phyloP scores from a whole-genome alignment of 2,113 vertebrate species.

The Bagarius yarrelli region DNA sequence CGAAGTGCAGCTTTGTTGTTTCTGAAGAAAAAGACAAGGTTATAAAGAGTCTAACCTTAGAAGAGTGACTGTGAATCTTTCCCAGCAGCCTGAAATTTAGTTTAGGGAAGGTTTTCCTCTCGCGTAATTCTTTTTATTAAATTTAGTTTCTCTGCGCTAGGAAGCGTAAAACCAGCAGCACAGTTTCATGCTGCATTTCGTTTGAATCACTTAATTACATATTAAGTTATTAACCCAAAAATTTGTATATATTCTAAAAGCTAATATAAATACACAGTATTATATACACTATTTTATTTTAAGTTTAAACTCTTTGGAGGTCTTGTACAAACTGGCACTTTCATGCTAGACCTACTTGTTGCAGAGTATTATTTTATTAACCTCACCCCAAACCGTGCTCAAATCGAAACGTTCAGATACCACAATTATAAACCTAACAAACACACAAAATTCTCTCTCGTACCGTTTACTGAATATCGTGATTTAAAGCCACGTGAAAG shows the following conservation, averaged over 20 bases:
- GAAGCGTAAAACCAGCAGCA: slow-evolving; percentile 13
- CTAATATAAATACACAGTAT: not conserved
- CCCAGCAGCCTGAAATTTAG: slow-evolving; percentile 21
- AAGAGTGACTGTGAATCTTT: slow-evolving; percentile 6
- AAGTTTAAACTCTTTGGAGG: not conserved
- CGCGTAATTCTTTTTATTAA: slow-evolving; percentile 31
- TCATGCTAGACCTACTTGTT: not conserved
- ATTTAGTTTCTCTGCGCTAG: slow-evolving; percentile 30
- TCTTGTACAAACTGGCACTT: not conserved
- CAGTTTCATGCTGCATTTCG: not conserved
- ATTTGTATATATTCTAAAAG: not conserved
- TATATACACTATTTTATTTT: not conserved
- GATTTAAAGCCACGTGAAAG: not conserved
- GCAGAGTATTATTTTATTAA: not conserved
- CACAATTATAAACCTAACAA: not conserved
- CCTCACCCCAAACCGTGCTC: not conserved
- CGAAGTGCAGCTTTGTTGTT: slow-evolving; percentile 18
- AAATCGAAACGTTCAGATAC: not conserved
- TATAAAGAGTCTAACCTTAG: slow-evolving; percentile 9
- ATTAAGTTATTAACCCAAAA: not conserved
- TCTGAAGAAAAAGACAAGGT: not conserved
- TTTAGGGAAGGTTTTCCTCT: slow-evolving; percentile 16
- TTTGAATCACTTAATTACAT: not conserved
- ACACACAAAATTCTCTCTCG: not conserved
- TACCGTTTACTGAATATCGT: not conserved